Conservation (phyloP, 2,888 invertebrate genomes). For the Oegoconia quadripuncta region DNA sequence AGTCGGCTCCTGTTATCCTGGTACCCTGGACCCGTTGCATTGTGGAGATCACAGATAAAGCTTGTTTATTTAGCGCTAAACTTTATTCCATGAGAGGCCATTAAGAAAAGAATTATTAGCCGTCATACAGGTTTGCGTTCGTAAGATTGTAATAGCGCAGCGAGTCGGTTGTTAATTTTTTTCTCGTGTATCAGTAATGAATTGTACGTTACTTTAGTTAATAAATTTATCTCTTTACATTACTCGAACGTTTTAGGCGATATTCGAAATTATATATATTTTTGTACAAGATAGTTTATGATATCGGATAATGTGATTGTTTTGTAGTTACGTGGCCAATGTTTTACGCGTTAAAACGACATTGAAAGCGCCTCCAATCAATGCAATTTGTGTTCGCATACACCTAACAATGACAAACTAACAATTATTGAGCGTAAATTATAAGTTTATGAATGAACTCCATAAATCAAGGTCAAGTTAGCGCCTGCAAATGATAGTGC, state of each 20-base stretch:
- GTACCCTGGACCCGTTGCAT: slow-evolving; percentile 61
- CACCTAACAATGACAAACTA: slow-evolving; percentile 2
- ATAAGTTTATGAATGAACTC: slow-evolving; percentile 55
- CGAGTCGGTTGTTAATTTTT: slow-evolving; percentile 47
- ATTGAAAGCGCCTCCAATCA: too few species aligned
- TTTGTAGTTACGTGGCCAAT: too few species aligned
- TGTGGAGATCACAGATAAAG: slow-evolving; percentile 70
- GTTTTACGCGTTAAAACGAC: too few species aligned
- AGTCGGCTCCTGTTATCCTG: slow-evolving; percentile 55
- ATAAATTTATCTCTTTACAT: slow-evolving; percentile 17
- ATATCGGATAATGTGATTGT: too few species aligned
- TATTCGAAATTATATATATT: too few species aligned
- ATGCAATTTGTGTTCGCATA: background rate
- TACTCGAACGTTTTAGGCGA: too few species aligned
- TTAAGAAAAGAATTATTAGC: slow-evolving; percentile 69
- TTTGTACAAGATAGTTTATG: too few species aligned
- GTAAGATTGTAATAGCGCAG: slow-evolving; percentile 54
- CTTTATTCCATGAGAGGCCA: slow-evolving; percentile 67
- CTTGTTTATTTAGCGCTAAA: slow-evolving; percentile 75
- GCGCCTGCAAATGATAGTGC: slow-evolving; percentile 52
- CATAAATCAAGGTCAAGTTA: slow-evolving; percentile 56
- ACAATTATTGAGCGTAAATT: slow-evolving; percentile 28
- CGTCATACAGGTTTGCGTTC: slow-evolving; percentile 60
- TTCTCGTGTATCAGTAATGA: slow-evolving; percentile 54
- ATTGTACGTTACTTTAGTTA: slow-evolving; percentile 56